phyloP scores from a whole-genome alignment of 2,888 invertebrate species.

The Metallyticus violacea region DNA sequence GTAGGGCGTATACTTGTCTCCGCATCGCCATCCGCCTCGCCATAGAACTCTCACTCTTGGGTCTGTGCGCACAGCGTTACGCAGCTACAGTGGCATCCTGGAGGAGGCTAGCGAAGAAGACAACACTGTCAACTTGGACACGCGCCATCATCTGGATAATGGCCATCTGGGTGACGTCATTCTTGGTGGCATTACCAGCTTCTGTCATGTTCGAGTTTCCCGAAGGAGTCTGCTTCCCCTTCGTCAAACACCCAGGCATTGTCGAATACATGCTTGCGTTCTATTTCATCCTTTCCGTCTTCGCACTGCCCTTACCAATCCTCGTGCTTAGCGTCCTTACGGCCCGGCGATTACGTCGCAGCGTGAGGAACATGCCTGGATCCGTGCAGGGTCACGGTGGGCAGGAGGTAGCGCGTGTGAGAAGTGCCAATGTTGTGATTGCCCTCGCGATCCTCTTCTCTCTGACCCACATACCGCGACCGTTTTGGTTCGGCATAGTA shows the following conservation, averaged over 20 bases:
- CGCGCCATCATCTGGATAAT: neutral
- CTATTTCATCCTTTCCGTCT: neutral
- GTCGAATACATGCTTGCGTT: neutral
- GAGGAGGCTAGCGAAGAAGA: neutral
- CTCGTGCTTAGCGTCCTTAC: neutral
- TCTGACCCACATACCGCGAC: neutral
- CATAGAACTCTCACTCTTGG: neutral
- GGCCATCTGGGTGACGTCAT: neutral
- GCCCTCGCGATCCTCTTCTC: neutral
- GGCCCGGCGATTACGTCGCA: neutral
- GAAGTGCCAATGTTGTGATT: slow-evolving; percentile 6
- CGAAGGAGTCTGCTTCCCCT: slow-evolving; percentile 1
- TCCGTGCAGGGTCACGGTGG: neutral
- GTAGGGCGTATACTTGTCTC: neutral
- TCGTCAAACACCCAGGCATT: neutral
- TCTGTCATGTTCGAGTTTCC: neutral
- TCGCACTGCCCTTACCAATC: neutral
- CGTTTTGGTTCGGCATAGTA: neutral
- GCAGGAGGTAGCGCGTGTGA: neutral
- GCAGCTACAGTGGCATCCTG: neutral
- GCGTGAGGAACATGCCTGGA: neutral
- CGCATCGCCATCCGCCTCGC: neutral
- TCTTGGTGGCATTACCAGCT: neutral
- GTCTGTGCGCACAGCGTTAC: neutral
- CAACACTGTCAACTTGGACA: neutral